These are phyloP conservation scores for Dipodomys ordii DNA, from an alignment of 2,113 vertebrate genomes.

Conservation along the genomic window DNA sequence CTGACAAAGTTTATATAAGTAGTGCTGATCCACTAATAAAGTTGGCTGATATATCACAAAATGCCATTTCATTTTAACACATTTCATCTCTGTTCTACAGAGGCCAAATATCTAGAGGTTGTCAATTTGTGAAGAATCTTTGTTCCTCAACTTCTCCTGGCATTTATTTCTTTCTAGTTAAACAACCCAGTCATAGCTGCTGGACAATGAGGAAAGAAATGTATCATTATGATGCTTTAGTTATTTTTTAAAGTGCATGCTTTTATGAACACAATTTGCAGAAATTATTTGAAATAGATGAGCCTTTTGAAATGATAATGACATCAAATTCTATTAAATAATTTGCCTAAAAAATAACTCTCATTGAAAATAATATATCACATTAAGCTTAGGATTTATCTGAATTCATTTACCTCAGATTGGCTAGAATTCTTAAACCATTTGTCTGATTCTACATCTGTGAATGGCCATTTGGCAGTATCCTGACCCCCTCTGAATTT, in stretches of 20 bases:
- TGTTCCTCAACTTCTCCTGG: conserved; percentile 26
- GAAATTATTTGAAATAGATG: conserved; percentile 69
- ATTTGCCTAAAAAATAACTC: conserved; percentile 47
- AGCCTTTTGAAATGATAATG: conserved; percentile 68
- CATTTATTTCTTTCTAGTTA: conserved; percentile 25
- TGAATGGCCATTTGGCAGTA: rapidly evolving
- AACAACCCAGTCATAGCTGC: conserved; percentile 31
- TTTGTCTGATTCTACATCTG: not conserved
- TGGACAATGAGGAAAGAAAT: conserved; percentile 37
- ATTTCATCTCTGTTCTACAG: not conserved
- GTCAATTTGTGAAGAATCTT: not conserved
- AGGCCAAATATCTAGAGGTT: not conserved
- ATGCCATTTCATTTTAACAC: conserved; percentile 41
- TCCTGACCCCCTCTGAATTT: not conserved
- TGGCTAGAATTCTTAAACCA: not conserved
- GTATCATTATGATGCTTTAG: not conserved
- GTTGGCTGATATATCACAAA: conserved; percentile 25
- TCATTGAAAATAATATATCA: conserved; percentile 34
- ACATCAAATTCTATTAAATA: conserved; percentile 52
- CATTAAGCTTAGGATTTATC: not conserved
- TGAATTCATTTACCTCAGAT: not conserved
- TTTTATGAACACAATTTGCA: conserved; percentile 57
- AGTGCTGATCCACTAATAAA: conserved; percentile 19
- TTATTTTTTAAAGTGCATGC: conserved; percentile 52
- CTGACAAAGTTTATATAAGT: conserved; percentile 65